A percentile compares a stretch with the other conserved stretches of the same genome.
Evolutionary conservation across 2,888 invertebrate genomes (phyloP).

Genomic region (Nycteola revayana): DNA sequence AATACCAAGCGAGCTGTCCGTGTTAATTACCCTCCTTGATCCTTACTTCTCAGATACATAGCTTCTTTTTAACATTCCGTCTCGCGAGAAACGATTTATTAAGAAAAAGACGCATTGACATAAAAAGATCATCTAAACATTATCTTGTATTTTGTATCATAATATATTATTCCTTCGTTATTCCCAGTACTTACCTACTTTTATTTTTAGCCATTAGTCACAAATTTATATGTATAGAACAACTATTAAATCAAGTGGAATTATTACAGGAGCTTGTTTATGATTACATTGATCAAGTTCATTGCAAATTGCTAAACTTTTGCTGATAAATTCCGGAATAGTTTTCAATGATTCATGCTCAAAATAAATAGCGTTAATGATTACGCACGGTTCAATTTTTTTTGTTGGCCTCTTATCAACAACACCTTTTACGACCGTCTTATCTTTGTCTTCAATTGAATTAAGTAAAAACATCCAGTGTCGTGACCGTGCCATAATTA

Average conservation of each 20-base stretch:
- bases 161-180: too few relatives aligned
- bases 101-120: too few relatives aligned
- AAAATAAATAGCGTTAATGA: conserved; percentile 2
- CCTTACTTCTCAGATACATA: neutral
- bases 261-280: conserved; percentile 1
- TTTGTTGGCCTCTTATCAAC: conserved; percentile 2
- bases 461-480: conserved; percentile 1
- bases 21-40: neutral
- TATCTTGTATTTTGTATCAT: too few relatives aligned
- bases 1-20: neutral
- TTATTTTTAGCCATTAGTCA: too few relatives aligned
- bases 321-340: conserved; percentile 14
- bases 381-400: neutral
- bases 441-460: neutral
- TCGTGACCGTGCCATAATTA: too few relatives aligned
- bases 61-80: neutral
- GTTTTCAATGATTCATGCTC: conserved; percentile 8
- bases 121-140: too few relatives aligned
- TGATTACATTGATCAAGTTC: conserved; percentile 12
- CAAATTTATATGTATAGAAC: too few relatives aligned
- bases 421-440: neutral
- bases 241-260: conserved; percentile 6
- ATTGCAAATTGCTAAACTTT: conserved; percentile 4
- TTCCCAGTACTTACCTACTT: too few relatives aligned
- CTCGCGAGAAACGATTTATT: neutral